Base-by-base conservation (phyloP, 1,140 invertebrate species). In the Pseudomyrmex flavicornis region DNA sequence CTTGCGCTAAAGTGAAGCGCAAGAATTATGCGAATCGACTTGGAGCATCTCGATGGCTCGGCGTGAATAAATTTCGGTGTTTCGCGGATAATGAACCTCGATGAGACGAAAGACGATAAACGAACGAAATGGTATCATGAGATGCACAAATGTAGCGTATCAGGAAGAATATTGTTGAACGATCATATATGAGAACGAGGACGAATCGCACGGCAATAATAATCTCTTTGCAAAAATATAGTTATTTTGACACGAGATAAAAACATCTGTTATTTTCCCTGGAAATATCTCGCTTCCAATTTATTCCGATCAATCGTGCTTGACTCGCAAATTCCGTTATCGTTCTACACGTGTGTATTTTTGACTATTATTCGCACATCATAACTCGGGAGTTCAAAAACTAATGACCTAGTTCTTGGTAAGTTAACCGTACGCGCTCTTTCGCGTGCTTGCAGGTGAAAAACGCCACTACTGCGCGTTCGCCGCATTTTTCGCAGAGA, bases 1-100 rank as follows among this genome's bases (percentile, higher is more conserved):
- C 66, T 61, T 58, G 80, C 50, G 35, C 35, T 83, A 61, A 69
- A 56, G 58, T 44, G 35, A 74, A 68, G 58, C 54, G 62, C 62
- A 63, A 22, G 70, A 77, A 83, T 63, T 80, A 85, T 65, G 35
- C 35, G 80, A 85, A 85, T 65, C 72, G 56, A n/a, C 46, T 70
- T 48, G 54, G 44, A 12, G 56, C 58, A 22, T 56, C 65, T 52
- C 50, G 26, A 46, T 75, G 75, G 12, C 63, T 13, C 20, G 17
- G 7, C 75, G 50, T 17, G 50, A 80, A 80, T 86, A 86, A 86
- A 85, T 80, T 85, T 62, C 35, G 26, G 50, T 68, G 17, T 44
- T 86, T 68, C 26, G 66, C 8, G 20, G 54, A 26, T 84, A 73
- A 84, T 72, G 80, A 84, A 72, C 73, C 84, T 17, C 54, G 83